Base-by-base conservation (phyloP, 2,797 vertebrate species). In the Galago senegalensis region DNA sequence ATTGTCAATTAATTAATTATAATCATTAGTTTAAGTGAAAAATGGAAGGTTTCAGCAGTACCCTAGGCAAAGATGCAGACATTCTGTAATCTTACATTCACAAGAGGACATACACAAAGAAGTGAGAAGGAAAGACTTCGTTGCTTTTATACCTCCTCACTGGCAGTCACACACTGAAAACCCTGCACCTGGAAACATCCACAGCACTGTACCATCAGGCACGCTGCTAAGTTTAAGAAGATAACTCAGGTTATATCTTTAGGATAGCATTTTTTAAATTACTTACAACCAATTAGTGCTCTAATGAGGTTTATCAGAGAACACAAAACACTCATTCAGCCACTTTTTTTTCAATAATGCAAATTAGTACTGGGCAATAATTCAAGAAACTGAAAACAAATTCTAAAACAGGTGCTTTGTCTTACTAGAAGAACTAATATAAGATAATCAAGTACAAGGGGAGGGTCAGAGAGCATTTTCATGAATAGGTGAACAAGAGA, bases 301-400 rank as follows among this genome's bases (percentile, higher is more conserved):
- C 20, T 87, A 75, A 87, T 89, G 23, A 89, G 53, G 70, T 56
- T 93, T 58, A 94, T 93, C 43, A 79, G 79, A 89, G 29, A 81
- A 96, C 14, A 76, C 2, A 23, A 79, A 92, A 79, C 27, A 12
- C 11, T 61, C 83, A 72, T 80, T 92, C 46, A 93, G 79, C 7
- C 20, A 40, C 49, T 61, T 34, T 61, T 43, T 18, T 25, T 14
- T 7, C 29, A 87, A 85, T 46, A 93, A 46, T 34, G 70, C 34
- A 94, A 95, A 95, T 90, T 34, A 94, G 49, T 69, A 56, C 43
- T 65, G 20, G 34, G 61, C 53, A 91, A 83, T 65, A 84, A 72
- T 84, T 91, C 20, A 73, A 84, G 56, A 95, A 96, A 81, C 18
- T 40, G 23, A 61, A 95, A 96, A 81, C 10, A 89, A 95, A 93